Conservation (phyloP, 2,888 invertebrate species). For the Plebejus argus region DNA sequence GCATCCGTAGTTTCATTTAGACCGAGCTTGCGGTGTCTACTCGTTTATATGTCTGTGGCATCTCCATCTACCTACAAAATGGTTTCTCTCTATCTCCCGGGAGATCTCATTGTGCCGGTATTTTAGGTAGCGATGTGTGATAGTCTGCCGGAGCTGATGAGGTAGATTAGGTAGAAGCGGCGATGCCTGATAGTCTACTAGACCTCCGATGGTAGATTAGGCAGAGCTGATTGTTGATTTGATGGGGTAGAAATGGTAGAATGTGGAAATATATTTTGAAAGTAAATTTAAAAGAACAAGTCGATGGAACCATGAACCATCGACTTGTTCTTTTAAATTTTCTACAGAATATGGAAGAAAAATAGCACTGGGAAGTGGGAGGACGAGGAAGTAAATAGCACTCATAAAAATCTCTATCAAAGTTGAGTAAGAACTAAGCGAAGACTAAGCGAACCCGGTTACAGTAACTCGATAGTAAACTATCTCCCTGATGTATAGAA, state of each 20-base stretch:
- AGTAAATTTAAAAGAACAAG: too few species aligned
- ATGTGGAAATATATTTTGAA: background rate
- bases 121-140: slow-evolving; percentile 30
- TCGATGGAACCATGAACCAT: too few species aligned
- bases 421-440: background rate
- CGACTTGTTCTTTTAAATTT: too few species aligned
- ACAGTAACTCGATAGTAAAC: too few species aligned
- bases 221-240: background rate
- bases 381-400: too few species aligned
- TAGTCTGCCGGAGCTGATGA: slow-evolving; percentile 25
- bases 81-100: slow-evolving; percentile 57
- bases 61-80: slow-evolving; percentile 59
- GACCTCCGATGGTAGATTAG: slow-evolving; percentile 2
- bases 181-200: slow-evolving; percentile 6
- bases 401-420: too few species aligned
- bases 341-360: too few species aligned
- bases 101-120: slow-evolving; percentile 48
- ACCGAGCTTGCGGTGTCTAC: background rate
- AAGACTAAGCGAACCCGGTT: background rate
- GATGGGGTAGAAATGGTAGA: background rate
- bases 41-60: background rate
- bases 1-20: too few species aligned
- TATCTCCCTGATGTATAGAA: too few species aligned
- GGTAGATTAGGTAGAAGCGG: slow-evolving; percentile 16
- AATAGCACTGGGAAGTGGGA: too few species aligned